Evolutionary conservation across 1,140 invertebrate species (phyloP).

Genomic region (Plectrocnemia conspersa): DNA sequence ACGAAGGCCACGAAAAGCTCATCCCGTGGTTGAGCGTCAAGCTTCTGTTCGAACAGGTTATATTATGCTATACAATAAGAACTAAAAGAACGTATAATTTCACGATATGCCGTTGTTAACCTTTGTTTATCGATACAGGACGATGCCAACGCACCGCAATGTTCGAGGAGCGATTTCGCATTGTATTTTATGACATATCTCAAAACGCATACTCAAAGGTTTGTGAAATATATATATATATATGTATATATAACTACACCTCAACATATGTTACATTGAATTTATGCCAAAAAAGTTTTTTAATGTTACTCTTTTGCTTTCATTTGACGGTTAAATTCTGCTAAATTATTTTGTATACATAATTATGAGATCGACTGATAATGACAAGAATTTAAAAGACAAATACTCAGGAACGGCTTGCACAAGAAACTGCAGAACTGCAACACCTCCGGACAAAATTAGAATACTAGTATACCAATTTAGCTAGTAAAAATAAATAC

Average conservation of each 20-base stretch:
- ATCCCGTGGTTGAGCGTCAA: background rate
- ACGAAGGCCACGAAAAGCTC: background rate
- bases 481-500: background rate
- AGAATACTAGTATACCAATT: background rate
- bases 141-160: conserved; percentile 10
- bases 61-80: too few species aligned
- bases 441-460: too few species aligned
- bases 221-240: background rate
- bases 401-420: background rate
- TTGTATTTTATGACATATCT: conserved; percentile 22
- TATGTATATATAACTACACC: conserved; percentile 5
- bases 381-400: background rate
- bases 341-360: background rate
- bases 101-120: too few species aligned
- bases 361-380: background rate
- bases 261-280: too few species aligned
- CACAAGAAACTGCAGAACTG: background rate
- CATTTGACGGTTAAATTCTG: background rate
- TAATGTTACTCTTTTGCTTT: background rate
- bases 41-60: background rate
- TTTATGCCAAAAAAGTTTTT: conserved; percentile 1
- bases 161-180: conserved; percentile 26
- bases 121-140: conserved; percentile 14
- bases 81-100: too few species aligned
- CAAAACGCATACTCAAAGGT: conserved; percentile 27